A percentile compares a stretch with the other conserved stretches of the same genome.
Conservation (phyloP, 2,888 invertebrate genomes). For the Neuroscelio doddi region DNA sequence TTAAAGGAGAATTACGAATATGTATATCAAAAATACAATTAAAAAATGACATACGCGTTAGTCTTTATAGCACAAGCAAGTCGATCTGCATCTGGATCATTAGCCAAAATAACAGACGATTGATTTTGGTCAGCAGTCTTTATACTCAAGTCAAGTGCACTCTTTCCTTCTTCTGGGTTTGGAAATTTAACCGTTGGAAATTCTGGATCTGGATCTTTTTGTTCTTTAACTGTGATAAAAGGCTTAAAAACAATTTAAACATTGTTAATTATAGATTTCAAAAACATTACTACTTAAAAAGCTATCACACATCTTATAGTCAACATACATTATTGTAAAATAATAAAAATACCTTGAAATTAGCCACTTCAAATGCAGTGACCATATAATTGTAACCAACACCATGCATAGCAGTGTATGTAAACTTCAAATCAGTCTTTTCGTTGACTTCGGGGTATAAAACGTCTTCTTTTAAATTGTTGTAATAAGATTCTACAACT, state of each 20-base stretch:
- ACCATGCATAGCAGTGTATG: slow-evolving; percentile 98
- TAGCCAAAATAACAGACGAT: slow-evolving; percentile 88
- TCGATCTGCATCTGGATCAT: slow-evolving; percentile 99
- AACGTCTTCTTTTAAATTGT: slow-evolving; percentile 75
- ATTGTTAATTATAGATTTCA: slow-evolving; percentile 10
- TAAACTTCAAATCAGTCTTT: slow-evolving; percentile 78
- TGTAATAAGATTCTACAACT: slow-evolving; percentile 80
- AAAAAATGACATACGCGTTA: slow-evolving; percentile 72
- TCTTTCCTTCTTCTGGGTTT: slow-evolving; percentile 96
- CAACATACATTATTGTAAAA: too few relatives aligned
- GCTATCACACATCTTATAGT: too few relatives aligned
- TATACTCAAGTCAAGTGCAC: slow-evolving; percentile 84
- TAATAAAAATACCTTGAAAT: slow-evolving; percentile 84
- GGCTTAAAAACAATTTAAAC: slow-evolving; percentile 68
- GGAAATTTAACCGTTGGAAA: slow-evolving; percentile 98
- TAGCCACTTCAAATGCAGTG: slow-evolving; percentile 82
- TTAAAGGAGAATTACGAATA: slow-evolving; percentile 1
- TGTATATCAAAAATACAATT: slow-evolving; percentile 6
- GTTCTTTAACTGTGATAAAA: slow-evolving; percentile 80
- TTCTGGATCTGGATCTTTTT: slow-evolving; percentile 94
- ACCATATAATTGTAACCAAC: slow-evolving; percentile 89
- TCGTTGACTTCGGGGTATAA: slow-evolving; percentile 75
- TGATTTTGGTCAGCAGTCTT: slow-evolving; percentile 82
- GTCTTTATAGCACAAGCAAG: slow-evolving; percentile 90
- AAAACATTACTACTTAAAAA: slow-evolving; percentile 10